Conservation (phyloP, 2,888 invertebrate genomes). For the Drosophila gaucha region DNA sequence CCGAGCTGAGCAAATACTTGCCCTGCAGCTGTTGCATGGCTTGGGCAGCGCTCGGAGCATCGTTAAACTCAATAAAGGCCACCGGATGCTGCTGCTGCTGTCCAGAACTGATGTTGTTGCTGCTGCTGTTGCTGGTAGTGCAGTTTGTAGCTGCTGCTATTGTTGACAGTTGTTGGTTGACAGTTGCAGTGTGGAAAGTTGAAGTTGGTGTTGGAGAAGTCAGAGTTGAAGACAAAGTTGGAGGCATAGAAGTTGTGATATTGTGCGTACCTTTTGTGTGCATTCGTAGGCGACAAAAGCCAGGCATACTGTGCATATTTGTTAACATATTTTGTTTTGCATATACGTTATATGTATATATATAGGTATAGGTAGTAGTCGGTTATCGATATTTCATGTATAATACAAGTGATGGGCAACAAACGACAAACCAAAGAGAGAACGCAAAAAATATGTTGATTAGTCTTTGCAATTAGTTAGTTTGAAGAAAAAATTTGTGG, state of each 20-base stretch:
- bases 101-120: constrained; percentile 73
- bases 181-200: constrained; percentile 66
- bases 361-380: constrained; percentile 55
- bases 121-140: constrained; percentile 34
- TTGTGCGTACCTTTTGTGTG: constrained; percentile 90
- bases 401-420: constrained; percentile 76
- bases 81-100: constrained; percentile 88
- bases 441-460: constrained; percentile 68
- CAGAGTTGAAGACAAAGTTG: constrained; percentile 81
- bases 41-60: constrained; percentile 95
- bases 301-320: constrained; percentile 93
- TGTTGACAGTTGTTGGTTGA: constrained; percentile 41
- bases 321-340: constrained; percentile 56
- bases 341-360: constrained; percentile 54
- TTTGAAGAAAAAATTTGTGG: constrained; percentile 37
- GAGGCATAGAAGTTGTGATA: constrained; percentile 83
- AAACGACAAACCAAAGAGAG: constrained; percentile 73
- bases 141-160: constrained; percentile 47
- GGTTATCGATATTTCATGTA: constrained; percentile 67
- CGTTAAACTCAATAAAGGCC: constrained; percentile 99
- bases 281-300: constrained; percentile 99
- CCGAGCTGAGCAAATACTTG: constrained; percentile 97
- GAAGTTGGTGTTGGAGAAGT: constrained; percentile 78
- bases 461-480: constrained; percentile 56
- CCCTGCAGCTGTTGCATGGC: constrained; percentile 98